These are phyloP conservation scores for Brachynemurus nebulosus DNA, from an alignment of 2,888 invertebrate species.

Conservation along the genomic window DNA sequence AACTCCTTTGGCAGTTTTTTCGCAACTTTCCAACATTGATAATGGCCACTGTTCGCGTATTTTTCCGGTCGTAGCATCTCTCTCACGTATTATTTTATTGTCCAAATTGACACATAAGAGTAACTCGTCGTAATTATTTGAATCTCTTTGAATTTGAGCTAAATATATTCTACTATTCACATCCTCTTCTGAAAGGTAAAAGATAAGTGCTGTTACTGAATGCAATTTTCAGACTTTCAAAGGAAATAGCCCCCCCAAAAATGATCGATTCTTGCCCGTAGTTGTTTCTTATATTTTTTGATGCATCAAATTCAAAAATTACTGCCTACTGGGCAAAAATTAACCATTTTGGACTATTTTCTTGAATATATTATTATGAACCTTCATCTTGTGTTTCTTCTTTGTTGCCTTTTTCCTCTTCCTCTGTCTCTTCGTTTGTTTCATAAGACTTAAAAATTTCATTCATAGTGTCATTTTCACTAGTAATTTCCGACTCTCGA, in stretches of 20 bases:
- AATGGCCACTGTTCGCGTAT: constrained; percentile 34
- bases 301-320: too few species aligned
- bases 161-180: constrained; percentile 18
- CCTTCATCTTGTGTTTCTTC: background rate
- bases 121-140: constrained; percentile 27
- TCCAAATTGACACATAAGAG: constrained; percentile 28
- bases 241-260: background rate
- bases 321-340: too few species aligned
- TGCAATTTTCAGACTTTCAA: background rate
- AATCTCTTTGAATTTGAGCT: constrained; percentile 21
- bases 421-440: constrained; percentile 21
- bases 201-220: background rate
- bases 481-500: background rate
- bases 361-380: background rate
- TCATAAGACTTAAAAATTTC: constrained; percentile 13
- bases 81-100: constrained; percentile 28
- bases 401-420: constrained; percentile 22
- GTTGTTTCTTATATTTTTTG: too few species aligned
- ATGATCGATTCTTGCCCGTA: too few species aligned
- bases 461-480: background rate
- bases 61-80: constrained; percentile 25
- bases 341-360: too few species aligned
- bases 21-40: constrained; percentile 37
- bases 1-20: constrained; percentile 34
- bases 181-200: background rate